Conservation (phyloP, 1,140 invertebrate species). For the Latrodectus geometricus region DNA sequence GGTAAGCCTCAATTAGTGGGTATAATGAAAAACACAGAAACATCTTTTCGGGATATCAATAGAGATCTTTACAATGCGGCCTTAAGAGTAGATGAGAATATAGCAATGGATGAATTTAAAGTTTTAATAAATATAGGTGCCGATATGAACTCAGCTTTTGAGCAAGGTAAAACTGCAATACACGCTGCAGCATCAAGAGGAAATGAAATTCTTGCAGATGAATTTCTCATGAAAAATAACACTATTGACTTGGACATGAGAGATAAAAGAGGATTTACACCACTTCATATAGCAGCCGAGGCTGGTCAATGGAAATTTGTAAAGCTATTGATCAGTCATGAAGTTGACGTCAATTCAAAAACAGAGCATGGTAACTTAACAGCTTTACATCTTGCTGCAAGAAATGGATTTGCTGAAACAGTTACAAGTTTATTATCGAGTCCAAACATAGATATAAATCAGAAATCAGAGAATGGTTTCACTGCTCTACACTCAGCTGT, state of each 20-base stretch:
- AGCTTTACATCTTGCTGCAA: background rate
- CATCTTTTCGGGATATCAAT: constrained; percentile 4
- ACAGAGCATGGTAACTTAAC: background rate
- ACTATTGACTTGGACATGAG: background rate
- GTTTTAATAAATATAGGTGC: background rate
- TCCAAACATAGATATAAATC: background rate
- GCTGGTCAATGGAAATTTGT: background rate
- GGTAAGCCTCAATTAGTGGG: constrained; percentile 13
- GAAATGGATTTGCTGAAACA: background rate
- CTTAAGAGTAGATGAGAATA: background rate
- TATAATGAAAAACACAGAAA: background rate
- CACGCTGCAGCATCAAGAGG: constrained; percentile 13
- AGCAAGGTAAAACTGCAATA: background rate
- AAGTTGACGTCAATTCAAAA: constrained; percentile 8
- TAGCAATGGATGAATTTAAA: constrained; percentile 2
- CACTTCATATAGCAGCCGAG: constrained; percentile 13
- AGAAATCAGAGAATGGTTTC: background rate
- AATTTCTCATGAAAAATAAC: background rate
- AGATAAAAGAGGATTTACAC: background rate
- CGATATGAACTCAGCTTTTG: constrained; percentile 5
- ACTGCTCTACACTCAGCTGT: constrained; percentile 4
- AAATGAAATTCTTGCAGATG: background rate
- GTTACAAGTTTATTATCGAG: background rate
- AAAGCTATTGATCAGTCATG: background rate
- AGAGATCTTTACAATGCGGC: constrained; percentile 25